Evolutionary conservation across 2,888 invertebrate species (phyloP).

Genomic region (Cyclophora albipunctata): DNA sequence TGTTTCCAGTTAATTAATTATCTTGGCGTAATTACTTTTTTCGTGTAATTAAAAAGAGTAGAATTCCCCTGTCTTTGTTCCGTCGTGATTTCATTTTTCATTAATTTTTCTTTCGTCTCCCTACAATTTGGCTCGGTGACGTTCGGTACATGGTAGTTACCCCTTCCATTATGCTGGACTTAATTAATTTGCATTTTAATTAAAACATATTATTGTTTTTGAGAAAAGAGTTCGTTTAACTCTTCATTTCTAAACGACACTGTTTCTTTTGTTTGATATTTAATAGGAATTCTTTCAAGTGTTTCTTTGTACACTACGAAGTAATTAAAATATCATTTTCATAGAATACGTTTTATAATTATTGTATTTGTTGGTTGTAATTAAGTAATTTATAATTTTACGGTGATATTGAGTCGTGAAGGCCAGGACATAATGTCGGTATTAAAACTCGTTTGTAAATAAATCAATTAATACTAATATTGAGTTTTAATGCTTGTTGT

Average conservation of each 20-base stretch:
- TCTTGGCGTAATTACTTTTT: conserved; percentile 75
- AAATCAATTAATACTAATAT: too few relatives aligned
- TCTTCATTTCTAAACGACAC: conserved; percentile 29
- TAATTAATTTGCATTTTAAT: conserved; percentile 73
- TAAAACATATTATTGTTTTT: conserved; percentile 64
- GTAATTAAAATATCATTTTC: conserved; percentile 13
- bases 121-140: conserved; percentile 77
- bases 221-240: conserved; percentile 41
- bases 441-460: not conserved
- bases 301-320: conserved; percentile 14
- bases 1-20: conserved; percentile 76
- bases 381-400: too few relatives aligned
- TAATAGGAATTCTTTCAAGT: conserved; percentile 22
- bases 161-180: conserved; percentile 71
- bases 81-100: conserved; percentile 74
- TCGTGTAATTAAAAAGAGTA: conserved; percentile 76
- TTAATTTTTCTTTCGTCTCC: conserved; percentile 76
- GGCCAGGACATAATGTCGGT: not conserved
- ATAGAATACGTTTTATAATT: not conserved
- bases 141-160: conserved; percentile 65
- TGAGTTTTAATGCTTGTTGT: too few relatives aligned
- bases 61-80: conserved; percentile 74
- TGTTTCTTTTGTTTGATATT: conserved; percentile 29
- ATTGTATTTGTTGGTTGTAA: too few relatives aligned
- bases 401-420: too few relatives aligned